Evolutionary conservation across 2,888 invertebrate species (phyloP), one percentile per base, ranked within the genome.

Genomic region (Nasonia oneida): DNA sequence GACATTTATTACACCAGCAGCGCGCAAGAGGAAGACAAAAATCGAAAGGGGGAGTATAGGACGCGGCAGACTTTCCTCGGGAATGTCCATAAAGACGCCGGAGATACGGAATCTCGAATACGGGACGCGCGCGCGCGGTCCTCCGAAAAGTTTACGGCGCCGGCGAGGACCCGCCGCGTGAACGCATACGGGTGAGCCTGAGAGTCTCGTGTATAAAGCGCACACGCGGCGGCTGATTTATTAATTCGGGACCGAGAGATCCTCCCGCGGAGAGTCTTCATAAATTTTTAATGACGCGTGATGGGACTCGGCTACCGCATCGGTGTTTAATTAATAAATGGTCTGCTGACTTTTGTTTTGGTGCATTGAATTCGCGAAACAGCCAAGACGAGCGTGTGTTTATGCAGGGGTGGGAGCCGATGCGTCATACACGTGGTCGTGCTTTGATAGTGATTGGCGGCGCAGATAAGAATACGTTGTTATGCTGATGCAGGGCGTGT

Each of bases 191-290:
- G 57, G 57, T 6, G 53, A 53, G 53, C 53, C 53, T 12, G 50
- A 50, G 50, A 3, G 8, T 50, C 39, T 70, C 29, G 33, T 73
- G 57, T 14, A 67, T 50, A 70, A 47, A 50, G 39, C 37, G 50
- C 39, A 18, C 29, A 10, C 42, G 37, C 33, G 23, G 53, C 77
- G 77, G 15, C 53, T 83, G 83, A 83, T 80, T 84, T 84, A 84
- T 84, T 75, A 75, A 84, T 78, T 74, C 47, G 50, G 64, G 23
- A 23, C 64, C 37, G n/a, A 29, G 39, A 70, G 64, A 39, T 8
- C 39, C 77, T n/a, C 84, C 84, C 75, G 53, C 50, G 53, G 71
- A 42, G 77, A n/a, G 71, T 78, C 75, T 80, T 79, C 67, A 67
- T 78, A 78, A 78, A 83, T 73, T 80, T 80, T 84, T 76, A 50